A percentile compares a stretch with the other conserved stretches of the same genome.
Evolutionary conservation across 2,113 vertebrate species (phyloP).

Genomic region (Lucifuga dentata): DNA sequence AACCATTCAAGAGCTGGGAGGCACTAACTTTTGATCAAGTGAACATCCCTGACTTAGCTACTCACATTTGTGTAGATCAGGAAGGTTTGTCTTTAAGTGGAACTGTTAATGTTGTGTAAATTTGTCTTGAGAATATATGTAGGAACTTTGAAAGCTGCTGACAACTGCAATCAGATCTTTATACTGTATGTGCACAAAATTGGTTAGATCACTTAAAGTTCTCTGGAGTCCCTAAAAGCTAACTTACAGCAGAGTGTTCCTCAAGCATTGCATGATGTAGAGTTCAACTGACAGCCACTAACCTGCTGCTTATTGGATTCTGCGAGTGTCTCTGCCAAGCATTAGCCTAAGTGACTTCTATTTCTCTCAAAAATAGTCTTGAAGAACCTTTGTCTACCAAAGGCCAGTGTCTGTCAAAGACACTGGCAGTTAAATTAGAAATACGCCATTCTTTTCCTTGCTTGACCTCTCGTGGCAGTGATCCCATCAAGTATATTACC

Average conservation of each 20-base stretch:
- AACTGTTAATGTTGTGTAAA: no score
- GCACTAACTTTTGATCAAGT: no score
- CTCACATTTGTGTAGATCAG: no score
- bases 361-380: conserved; percentile 63
- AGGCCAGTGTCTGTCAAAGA: conserved; percentile 74
- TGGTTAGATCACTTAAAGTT: conserved; percentile 42
- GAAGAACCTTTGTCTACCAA: conserved; percentile 66
- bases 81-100: no score
- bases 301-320: conserved; percentile 68
- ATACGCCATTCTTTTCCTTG: conserved; percentile 55
- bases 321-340: conserved; percentile 44
- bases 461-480: conserved; percentile 45
- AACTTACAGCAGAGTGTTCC: conserved; percentile 32
- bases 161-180: no score
- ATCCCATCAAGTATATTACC: conserved; percentile 68
- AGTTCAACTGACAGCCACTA: conserved; percentile 60
- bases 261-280: conserved; percentile 20
- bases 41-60: no score
- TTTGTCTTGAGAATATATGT: no score
- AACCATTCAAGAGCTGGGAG: no score
- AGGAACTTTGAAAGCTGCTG: no score
- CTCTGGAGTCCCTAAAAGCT: conserved; percentile 23
- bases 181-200: no score
- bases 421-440: conserved; percentile 73
- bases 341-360: conserved; percentile 70